Evolutionary conservation across 1,140 invertebrate species (phyloP), one percentile per base, ranked within the genome.

Genomic region (Trichonephila clavata): DNA sequence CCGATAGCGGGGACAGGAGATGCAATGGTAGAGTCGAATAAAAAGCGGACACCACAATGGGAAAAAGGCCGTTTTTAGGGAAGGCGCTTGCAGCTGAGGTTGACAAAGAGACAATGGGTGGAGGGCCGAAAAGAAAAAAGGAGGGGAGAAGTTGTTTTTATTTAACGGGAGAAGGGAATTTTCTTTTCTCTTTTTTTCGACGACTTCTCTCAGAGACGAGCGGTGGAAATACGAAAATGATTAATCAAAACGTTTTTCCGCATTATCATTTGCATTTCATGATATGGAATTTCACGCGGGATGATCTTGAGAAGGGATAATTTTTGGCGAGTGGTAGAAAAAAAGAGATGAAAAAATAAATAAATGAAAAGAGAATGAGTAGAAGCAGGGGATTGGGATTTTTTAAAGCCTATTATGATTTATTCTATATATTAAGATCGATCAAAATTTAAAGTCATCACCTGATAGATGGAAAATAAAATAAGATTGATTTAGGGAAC

Each of bases 251-350:
- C 63, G 63, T 71, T 88, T 88, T 71, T 88, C 81, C 21, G 86
- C 86, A 88, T 88, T 88, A 88, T 43, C 61, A 88, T 88, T 88
- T 68, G 86, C 63, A 68, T 88, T 88, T 88, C 86, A 88, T 88
- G 86, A 88, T 68, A 68, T 61, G 60, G 63, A 88, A 88, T 65
- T 88, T 88, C 27, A 88, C 27, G 86, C 61, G 84, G 39, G 8
- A 88, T 88, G 27, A 68, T 71, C 32, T 68, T 71, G 71, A 77
- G 71, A 77, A 77, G 71, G 27, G 71, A 77, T 77, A 77, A 77
- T 77, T 77, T 77, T 77, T 77, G 71, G 71, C 18, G 71, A 27
- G 71, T 32, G 27, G 27, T 77, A 39, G 71, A 77, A 18, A 18
- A 32, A 77, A 39, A 77, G 27, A 71, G 14, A 71, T n/a, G 63